Base-by-base conservation (phyloP, 2,113 vertebrate genomes). In the Bothrops jararaca region DNA sequence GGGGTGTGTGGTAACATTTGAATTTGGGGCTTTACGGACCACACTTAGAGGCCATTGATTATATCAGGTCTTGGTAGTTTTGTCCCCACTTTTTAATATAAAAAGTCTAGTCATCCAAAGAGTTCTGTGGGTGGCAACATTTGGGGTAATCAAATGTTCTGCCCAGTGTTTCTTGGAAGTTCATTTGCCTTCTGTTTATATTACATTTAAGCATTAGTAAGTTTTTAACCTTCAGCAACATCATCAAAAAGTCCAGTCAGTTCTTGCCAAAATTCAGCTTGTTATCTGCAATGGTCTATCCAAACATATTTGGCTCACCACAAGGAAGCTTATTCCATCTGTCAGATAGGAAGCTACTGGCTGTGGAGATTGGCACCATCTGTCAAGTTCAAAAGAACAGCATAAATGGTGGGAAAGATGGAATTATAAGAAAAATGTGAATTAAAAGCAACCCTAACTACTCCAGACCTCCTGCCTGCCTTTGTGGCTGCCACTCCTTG, bases 81-180 rank as follows among this genome's bases (percentile, higher is more conserved):
- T 52, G 23, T 26, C 42, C 22, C 85, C 26, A 42, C 42, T 12
- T 24, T 92, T 58, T 93, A 93, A 69, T 91, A 93, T 53, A 94
- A 96, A 74, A 97, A 96, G 34, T 91, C 93, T 95, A 95, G 86
- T 93, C 91, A 90, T 91, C 91, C 92, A 90, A 80, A 89, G 90
- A 89, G 58, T 94, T 95, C 92, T 93, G 64, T 94, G 93, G 94
- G 89, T 94, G 94, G 26, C 53, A 0, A 0, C 90, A 57, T 91
- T 88, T 89, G 91, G 90, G 57, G 60, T 74, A 95, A 96, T 91
- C 69, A 94, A 94, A 91, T 74, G 87, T 93, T 94, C 1, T 0
- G 0, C 93, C 95, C 89, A 89, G 90, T 89, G 34, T n/a, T 88
- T 94, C 86, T 93, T 90, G 89, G 87, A 92, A 80, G 7, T 80